Evolutionary conservation across 30 jellyfish, hydroid and myxozoan species (phyloP).

Genomic region (Aurelia coerulea): DNA sequence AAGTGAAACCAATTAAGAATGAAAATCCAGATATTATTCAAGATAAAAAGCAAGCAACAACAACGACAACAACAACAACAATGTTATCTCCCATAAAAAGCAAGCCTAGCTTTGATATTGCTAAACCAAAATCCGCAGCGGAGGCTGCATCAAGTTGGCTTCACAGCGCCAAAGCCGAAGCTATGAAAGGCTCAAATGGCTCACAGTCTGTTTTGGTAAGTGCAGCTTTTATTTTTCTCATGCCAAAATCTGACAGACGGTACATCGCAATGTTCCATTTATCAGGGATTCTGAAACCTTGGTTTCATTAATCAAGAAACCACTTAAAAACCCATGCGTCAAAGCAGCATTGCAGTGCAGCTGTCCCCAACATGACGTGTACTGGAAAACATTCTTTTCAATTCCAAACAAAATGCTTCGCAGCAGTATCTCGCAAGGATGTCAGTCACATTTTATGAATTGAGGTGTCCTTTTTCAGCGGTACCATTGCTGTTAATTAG

Average conservation of each 20-base stretch:
- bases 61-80: background rate
- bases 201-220: constrained; percentile 29
- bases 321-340: too few relatives aligned
- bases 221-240: background rate
- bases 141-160: constrained; percentile 84
- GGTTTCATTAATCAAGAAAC: too few relatives aligned
- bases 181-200: background rate
- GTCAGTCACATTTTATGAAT: too few relatives aligned
- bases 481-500: too few relatives aligned
- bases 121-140: constrained; percentile 24
- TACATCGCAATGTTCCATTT: too few relatives aligned
- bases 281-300: too few relatives aligned
- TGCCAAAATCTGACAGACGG: background rate
- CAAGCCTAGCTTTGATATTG: background rate
- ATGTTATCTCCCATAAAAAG: constrained; percentile 14
- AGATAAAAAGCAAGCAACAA: background rate
- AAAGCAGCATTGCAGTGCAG: too few relatives aligned
- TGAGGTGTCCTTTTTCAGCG: too few relatives aligned
- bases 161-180: constrained; percentile 73
- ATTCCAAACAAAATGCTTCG: too few relatives aligned
- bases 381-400: too few relatives aligned
- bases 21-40: background rate
- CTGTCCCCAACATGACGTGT: too few relatives aligned
- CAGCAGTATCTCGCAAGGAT: too few relatives aligned
- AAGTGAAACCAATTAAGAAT: background rate